These are phyloP conservation scores for Scolopax mira DNA, from an alignment of 2,113 vertebrate genomes.

Conservation along the genomic window DNA sequence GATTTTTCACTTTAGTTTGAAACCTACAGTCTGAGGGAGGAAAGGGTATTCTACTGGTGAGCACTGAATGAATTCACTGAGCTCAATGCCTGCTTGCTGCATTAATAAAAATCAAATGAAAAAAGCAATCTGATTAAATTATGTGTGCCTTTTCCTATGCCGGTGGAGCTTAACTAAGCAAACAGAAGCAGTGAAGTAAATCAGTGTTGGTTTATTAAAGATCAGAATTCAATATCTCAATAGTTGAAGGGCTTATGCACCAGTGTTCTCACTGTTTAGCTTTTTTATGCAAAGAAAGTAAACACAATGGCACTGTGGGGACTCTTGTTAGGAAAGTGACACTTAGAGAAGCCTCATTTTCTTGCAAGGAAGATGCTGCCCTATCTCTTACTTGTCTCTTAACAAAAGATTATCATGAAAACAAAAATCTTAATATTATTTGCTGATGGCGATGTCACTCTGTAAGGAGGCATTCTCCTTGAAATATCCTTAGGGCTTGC, in stretches of 20 bases:
- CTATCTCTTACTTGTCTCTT: background rate
- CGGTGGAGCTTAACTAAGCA: slow-evolving; percentile 77
- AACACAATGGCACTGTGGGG: slow-evolving; percentile 42
- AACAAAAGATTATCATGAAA: background rate
- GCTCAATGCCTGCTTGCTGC: slow-evolving; percentile 40
- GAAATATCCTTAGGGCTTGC: background rate
- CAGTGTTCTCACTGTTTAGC: slow-evolving; percentile 61
- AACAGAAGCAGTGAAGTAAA: slow-evolving; percentile 78
- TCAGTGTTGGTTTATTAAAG: slow-evolving; percentile 83
- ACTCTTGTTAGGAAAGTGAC: slow-evolving; percentile 38
- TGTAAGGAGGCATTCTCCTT: background rate
- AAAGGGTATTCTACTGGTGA: slow-evolving; percentile 13
- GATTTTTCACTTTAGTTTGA: slow-evolving; percentile 5
- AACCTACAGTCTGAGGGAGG: background rate
- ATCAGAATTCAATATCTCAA: slow-evolving; percentile 80
- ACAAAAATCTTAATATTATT: background rate
- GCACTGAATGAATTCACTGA: slow-evolving; percentile 14
- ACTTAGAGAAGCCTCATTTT: background rate
- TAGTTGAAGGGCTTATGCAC: slow-evolving; percentile 70
- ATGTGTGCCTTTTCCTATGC: slow-evolving; percentile 71
- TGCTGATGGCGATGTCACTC: background rate
- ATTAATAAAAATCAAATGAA: slow-evolving; percentile 79
- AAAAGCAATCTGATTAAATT: slow-evolving; percentile 81
- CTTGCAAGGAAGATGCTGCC: background rate
- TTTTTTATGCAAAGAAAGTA: slow-evolving; percentile 65